These are phyloP conservation scores for Drosophila nigricruria DNA, from an alignment of 2,888 invertebrate genomes.

Conservation along the genomic window DNA sequence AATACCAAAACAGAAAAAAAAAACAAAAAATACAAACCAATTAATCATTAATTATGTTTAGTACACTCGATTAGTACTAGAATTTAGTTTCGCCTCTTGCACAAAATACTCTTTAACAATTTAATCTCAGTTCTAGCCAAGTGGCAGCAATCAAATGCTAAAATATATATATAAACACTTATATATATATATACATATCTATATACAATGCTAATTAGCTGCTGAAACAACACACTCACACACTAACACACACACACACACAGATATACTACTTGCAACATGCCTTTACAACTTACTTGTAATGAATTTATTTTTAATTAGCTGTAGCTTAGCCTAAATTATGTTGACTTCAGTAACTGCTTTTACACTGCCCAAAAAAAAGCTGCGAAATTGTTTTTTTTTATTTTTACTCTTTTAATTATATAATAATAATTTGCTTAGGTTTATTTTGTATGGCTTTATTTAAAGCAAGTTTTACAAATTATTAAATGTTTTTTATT, in stretches of 20 bases:
- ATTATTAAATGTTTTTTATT: too few species aligned
- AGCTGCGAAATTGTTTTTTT: not conserved
- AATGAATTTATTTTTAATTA: constrained; percentile 24
- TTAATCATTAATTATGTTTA: constrained; percentile 33
- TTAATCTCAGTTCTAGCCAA: constrained; percentile 32
- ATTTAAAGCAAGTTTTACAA: too few species aligned
- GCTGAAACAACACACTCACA: constrained; percentile 55
- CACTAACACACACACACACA: constrained; percentile 28
- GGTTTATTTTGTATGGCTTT: too few species aligned
- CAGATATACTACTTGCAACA: constrained; percentile 21
- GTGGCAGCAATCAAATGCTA: constrained; percentile 23
- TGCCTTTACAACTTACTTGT: constrained; percentile 27
- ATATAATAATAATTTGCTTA: too few species aligned
- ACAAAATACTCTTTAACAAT: constrained; percentile 35
- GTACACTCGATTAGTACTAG: constrained; percentile 68
- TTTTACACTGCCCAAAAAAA: constrained; percentile 34
- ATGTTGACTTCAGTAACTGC: constrained; percentile 15
- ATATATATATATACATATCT: constrained; percentile 1
- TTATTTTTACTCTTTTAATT: not conserved
- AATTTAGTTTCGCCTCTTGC: constrained; percentile 67
- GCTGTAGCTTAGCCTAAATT: constrained; percentile 31
- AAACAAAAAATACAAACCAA: not conserved
- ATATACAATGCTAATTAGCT: constrained; percentile 74
- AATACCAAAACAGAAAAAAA: not conserved
- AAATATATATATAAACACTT: not conserved